Percentiles rank a stretch among this genome's conserved stretches.
Evolutionary conservation across 2,888 invertebrate species (phyloP).

Genomic region (Lasius fuliginosus): DNA sequence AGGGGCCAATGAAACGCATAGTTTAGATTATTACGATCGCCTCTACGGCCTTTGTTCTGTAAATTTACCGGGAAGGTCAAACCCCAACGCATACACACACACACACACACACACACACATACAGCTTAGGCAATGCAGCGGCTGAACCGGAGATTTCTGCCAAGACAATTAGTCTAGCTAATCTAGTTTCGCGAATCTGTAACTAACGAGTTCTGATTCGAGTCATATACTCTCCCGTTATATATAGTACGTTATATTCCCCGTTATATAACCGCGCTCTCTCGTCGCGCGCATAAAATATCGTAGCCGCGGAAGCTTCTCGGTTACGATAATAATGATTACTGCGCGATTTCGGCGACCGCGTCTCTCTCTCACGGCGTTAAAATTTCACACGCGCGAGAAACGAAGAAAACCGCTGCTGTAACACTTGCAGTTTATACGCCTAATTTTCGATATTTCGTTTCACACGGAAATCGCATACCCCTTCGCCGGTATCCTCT

Average conservation of each 20-base stretch:
- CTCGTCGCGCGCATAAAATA: slow-evolving; percentile 44
- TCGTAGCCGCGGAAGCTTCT: slow-evolving; percentile 9
- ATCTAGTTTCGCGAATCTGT: slow-evolving; percentile 73
- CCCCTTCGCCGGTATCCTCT: background rate
- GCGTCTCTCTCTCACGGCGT: slow-evolving; percentile 9
- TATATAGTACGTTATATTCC: slow-evolving; percentile 41
- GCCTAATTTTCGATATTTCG: slow-evolving; percentile 37
- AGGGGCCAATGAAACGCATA: slow-evolving; percentile 68
- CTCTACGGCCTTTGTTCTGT: slow-evolving; percentile 69
- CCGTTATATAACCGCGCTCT: slow-evolving; percentile 15
- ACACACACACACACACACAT: background rate
- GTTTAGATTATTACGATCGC: slow-evolving; percentile 73
- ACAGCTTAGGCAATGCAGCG: slow-evolving; percentile 26
- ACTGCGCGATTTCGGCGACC: background rate
- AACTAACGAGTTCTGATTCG: slow-evolving; percentile 73
- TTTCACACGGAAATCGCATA: background rate
- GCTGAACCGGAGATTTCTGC: slow-evolving; percentile 71
- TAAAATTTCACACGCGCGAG: slow-evolving; percentile 47
- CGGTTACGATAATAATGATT: slow-evolving; percentile 59
- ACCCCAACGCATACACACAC: background rate
- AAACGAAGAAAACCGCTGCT: slow-evolving; percentile 1
- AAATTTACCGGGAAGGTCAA: slow-evolving; percentile 52
- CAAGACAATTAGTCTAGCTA: slow-evolving; percentile 74
- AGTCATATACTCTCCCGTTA: slow-evolving; percentile 40
- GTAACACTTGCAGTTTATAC: background rate